phyloP scores from a whole-genome alignment of 2,113 vertebrate species.

The Toxotes chatareus region DNA sequence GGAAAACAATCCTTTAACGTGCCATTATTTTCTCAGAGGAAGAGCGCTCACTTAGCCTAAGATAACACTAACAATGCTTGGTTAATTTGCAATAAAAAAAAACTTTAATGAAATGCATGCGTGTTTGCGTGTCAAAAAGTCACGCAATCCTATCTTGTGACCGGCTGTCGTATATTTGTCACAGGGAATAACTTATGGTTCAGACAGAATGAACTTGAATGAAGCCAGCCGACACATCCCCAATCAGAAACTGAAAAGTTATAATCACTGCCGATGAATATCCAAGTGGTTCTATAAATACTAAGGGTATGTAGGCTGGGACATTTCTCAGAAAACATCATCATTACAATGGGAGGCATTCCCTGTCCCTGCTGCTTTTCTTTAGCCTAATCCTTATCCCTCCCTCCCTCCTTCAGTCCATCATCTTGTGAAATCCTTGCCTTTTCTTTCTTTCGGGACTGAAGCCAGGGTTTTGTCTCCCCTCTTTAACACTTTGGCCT shows the following conservation, averaged over 20 bases:
- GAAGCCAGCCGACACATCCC: slow-evolving; percentile 25
- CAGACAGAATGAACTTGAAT: slow-evolving; percentile 2
- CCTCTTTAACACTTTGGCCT: slow-evolving; percentile 74
- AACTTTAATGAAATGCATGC: slow-evolving; percentile 3
- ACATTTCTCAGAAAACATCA: slow-evolving; percentile 66
- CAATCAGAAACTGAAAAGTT: slow-evolving; percentile 32
- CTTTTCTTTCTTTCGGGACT: slow-evolving; percentile 73
- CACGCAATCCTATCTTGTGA: slow-evolving; percentile 47
- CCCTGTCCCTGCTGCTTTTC: slow-evolving; percentile 73
- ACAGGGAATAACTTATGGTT: not conserved
- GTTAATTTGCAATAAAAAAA: not conserved
- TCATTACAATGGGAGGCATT: slow-evolving; percentile 76
- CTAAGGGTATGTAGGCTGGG: slow-evolving; percentile 34
- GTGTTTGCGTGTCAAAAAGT: slow-evolving; percentile 17
- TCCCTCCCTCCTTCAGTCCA: slow-evolving; percentile 72
- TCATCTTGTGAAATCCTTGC: slow-evolving; percentile 78
- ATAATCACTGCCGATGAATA: slow-evolving; percentile 45
- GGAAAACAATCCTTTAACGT: not conserved
- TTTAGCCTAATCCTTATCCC: slow-evolving; percentile 72
- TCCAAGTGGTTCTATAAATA: slow-evolving; percentile 55
- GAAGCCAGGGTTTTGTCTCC: slow-evolving; percentile 76
- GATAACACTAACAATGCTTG: not conserved
- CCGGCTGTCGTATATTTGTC: slow-evolving; percentile 33
- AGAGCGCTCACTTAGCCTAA: not conserved
- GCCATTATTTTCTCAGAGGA: not conserved